Base-by-base conservation (phyloP, 2,797 vertebrate genomes). In the Syndactyla subalaris region DNA sequence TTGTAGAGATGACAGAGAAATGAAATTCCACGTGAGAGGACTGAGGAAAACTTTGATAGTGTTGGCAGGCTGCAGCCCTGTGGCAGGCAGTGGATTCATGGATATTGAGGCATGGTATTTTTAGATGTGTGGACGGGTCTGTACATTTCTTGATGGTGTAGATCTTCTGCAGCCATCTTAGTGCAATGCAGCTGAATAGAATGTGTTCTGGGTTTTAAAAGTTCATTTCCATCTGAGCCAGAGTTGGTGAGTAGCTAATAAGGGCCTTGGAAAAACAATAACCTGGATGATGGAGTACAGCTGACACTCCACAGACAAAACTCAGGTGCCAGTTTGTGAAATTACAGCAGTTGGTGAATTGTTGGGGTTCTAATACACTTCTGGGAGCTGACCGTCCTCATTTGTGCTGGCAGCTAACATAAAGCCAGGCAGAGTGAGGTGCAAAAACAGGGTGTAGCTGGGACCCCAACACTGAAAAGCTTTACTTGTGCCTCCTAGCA, bases 11-110 rank as follows among this genome's bases (percentile, higher is more conserved):
- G 29, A 46, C 46, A 19, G 51, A 61, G 41, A 78, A 88, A 17
- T 41, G 7, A 38, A 43, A n/a, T 67, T 74, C 68, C 7, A 1
- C 0, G 0, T 41, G 41, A n/a, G 30, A 49, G 10, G 29, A 29
- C 20, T 24, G 27, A 74, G 59, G 34, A 80, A 20, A n/a, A 5
- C 8, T 14, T 45, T 67, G 26, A 17, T 4, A 2, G 54, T 23
- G 6, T 22, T 41, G 48, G 4, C 20, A 62, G 55, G 63, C 71
- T 83, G 75, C 41, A 54, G 38, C 20, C 46, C 38, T 68, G 26
- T 7, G 36, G 36, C 26, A 14, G 27, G n/a, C 48, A 32, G 15
- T 12, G 12, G 32, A 4, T 82, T 73, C 8, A 1, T 49, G 22
- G 18, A n/a, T 68, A 24, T 1, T 74, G 66, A 75, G 27, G 21